Evolutionary conservation across 2,888 invertebrate genomes (phyloP).

Genomic region (Monoplex corrugatus): DNA sequence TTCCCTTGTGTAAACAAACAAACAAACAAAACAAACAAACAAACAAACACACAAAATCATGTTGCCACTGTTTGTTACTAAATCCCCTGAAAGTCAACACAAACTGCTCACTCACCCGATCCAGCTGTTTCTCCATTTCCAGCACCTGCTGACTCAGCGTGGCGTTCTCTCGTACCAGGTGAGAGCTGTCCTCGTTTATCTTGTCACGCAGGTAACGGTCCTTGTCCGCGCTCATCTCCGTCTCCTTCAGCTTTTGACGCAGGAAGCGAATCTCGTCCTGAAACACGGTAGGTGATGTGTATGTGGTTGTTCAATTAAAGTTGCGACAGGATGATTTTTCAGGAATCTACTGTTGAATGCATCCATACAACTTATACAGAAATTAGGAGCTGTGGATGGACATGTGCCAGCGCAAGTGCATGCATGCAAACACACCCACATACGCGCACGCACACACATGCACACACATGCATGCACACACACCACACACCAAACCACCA

Average conservation of each 20-base stretch:
- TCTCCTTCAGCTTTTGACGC: constrained; percentile 77
- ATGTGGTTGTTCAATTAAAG: neutral
- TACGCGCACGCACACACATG: too few relatives aligned
- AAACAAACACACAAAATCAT: neutral
- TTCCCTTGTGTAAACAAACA: neutral
- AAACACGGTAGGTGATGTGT: neutral
- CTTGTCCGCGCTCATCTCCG: constrained; percentile 76
- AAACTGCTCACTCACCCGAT: constrained; percentile 68
- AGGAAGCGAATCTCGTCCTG: constrained; percentile 78
- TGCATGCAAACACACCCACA: neutral
- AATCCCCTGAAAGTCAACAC: neutral
- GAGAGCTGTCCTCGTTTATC: constrained; percentile 74
- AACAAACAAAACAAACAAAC: neutral
- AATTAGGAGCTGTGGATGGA: too few relatives aligned
- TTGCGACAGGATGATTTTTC: neutral
- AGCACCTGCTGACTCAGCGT: constrained; percentile 72
- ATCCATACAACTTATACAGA: too few relatives aligned
- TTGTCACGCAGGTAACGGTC: constrained; percentile 77
- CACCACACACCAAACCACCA: neutral
- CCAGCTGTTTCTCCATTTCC: constrained; percentile 75
- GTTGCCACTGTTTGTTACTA: too few relatives aligned
- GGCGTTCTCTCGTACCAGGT: constrained; percentile 77
- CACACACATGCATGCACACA: neutral
- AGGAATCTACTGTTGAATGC: too few relatives aligned
- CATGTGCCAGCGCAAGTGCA: neutral